Evolutionary conservation across 2,797 vertebrate species (phyloP), one percentile per base, ranked within the genome.

Genomic region (Mareca penelope): DNA sequence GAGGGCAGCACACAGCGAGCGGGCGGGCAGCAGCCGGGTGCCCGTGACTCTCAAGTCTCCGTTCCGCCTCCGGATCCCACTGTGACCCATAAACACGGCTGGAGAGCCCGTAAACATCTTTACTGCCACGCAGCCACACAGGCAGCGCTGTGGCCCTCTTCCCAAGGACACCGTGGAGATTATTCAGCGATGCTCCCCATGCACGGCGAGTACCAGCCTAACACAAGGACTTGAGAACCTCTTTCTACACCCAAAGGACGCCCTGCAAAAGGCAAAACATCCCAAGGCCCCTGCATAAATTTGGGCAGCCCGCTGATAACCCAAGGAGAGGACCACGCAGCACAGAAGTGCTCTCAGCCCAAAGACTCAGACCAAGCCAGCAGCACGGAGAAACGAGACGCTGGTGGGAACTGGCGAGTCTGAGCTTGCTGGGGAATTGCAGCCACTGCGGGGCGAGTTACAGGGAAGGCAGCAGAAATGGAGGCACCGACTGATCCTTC

Each of bases 401-500:
- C 5, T 3, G 13, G 60, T 12, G 21, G 73, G 64, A 84, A 84
- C 63, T 0, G 1, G 53, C 85, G 46, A 2, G 1, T 37, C 55
- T 69, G 85, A 80, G 64, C 70, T 84, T 59, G 28, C 53, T 71
- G 69, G 87, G 83, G 92, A 90, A 90, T 33, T 37, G 63, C 85
- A 81, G 60, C 0, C 0, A 48, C 88, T 39, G 46, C 26, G 2
- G 80, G 78, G 80, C 3, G 0, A 2, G 2, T 67, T 44, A 26
- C 6, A 1, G 68, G 90, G 61, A 86, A 88, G 64, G 5, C 22
- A 0, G 35, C 88, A 91, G 69, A 78, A 90, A 77, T 4, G n/a
- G 80, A 93, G 87, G 75, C 2, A 0, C 78, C 1, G 4, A 44
- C 89, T 96, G 93, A 71, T 71, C 80, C 91, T 93, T 86, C 31